Evolutionary conservation across 1,140 invertebrate species (phyloP).

Genomic region (Drosophila novamexicana): DNA sequence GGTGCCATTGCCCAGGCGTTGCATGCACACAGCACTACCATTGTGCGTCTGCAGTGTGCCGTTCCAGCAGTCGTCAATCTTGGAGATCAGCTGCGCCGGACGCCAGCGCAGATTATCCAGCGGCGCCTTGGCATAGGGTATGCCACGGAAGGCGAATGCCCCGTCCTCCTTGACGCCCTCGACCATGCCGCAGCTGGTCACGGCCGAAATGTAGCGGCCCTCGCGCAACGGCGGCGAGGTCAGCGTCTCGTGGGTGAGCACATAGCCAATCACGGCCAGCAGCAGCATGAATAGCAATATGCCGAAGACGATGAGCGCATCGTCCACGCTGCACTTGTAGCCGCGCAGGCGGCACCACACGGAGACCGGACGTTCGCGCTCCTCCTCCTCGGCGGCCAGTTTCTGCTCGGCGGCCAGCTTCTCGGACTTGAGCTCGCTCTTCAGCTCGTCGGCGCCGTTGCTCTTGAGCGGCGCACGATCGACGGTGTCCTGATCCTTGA

Average conservation of each 20-base stretch:
- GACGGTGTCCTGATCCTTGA: constrained; percentile 84
- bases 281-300: constrained; percentile 87
- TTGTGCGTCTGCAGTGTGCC: constrained; percentile 89
- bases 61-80: constrained; percentile 92
- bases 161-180: constrained; percentile 91
- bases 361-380: constrained; percentile 69
- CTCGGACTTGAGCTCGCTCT: constrained; percentile 85
- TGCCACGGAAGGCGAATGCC: constrained; percentile 92
- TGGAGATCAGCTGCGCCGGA: constrained; percentile 88
- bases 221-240: constrained; percentile 86
- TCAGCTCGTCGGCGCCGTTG: constrained; percentile 87
- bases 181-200: constrained; percentile 91
- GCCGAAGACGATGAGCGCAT: constrained; percentile 85
- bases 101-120: constrained; percentile 89
- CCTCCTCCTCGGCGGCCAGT: constrained; percentile 76
- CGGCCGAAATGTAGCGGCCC: constrained; percentile 89
- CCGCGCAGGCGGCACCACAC: constrained; percentile 64
- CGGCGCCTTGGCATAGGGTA: constrained; percentile 94
- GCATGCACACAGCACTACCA: constrained; percentile 87
- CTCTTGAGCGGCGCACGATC: constrained; percentile 84
- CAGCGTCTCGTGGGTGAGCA: constrained; percentile 86
- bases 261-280: constrained; percentile 87
- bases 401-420: constrained; percentile 63
- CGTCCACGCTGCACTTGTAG: constrained; percentile 85
- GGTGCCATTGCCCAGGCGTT: constrained; percentile 88